Conservation (phyloP, 2,888 invertebrate genomes). For the Eupithecia subfuscata region DNA sequence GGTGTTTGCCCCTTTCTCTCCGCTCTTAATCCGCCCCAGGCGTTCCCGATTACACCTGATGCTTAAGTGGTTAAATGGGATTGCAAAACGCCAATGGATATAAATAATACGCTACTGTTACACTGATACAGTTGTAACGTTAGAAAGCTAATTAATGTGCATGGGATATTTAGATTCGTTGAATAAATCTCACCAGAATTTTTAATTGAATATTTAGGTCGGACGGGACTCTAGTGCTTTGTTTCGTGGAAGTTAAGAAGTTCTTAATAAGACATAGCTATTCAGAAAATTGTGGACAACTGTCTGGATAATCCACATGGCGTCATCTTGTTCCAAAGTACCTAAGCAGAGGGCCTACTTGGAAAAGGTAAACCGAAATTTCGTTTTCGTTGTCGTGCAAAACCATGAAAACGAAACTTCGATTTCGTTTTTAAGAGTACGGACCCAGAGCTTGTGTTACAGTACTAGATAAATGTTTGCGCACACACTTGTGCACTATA, state of each 20-base stretch:
- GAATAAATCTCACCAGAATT: conserved; percentile 18
- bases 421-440: too few species aligned
- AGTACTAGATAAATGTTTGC: too few species aligned
- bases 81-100: conserved; percentile 58
- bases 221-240: neutral
- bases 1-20: conserved; percentile 13
- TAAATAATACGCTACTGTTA: conserved; percentile 44
- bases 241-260: neutral
- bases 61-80: conserved; percentile 64
- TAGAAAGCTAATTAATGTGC: conserved; percentile 36
- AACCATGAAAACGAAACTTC: too few species aligned
- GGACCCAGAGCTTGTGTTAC: too few species aligned
- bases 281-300: neutral
- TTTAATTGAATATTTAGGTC: neutral
- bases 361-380: too few species aligned
- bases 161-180: conserved; percentile 11
- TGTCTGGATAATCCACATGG: neutral
- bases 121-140: conserved; percentile 35
- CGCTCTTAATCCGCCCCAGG: conserved; percentile 28
- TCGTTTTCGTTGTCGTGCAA: too few species aligned
- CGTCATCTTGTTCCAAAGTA: neutral
- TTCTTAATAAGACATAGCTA: neutral
- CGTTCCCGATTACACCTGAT: conserved; percentile 60
- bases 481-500: too few species aligned
- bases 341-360: neutral